Evolutionary conservation across 2,797 vertebrate species (phyloP).

Genomic region (Esox lucius): DNA sequence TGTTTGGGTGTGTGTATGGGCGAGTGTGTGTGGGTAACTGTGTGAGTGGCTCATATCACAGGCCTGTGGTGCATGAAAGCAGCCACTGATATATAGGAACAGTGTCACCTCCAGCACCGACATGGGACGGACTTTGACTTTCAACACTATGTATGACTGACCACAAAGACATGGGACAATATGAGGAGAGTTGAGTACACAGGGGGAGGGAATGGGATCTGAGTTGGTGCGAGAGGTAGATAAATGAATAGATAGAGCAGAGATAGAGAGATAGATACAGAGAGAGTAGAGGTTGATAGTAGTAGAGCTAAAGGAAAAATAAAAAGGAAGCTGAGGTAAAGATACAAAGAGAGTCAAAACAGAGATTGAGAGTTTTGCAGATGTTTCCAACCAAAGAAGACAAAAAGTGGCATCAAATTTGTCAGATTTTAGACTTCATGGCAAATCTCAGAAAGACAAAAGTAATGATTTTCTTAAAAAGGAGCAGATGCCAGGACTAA

Average conservation of each 20-base stretch:
- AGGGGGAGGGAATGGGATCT: background rate
- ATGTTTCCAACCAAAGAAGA: too few species aligned
- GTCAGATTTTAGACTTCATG: too few species aligned
- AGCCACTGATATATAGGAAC: background rate
- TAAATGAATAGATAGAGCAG: background rate
- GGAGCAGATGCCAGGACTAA: too few species aligned
- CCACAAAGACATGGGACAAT: background rate
- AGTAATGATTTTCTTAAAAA: too few species aligned
- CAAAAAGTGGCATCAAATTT: too few species aligned
- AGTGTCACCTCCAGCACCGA: background rate
- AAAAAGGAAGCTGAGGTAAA: too few species aligned
- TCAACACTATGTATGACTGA: background rate
- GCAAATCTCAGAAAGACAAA: too few species aligned
- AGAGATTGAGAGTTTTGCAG: background rate
- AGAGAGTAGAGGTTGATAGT: too few species aligned
- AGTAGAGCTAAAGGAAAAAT: too few species aligned
- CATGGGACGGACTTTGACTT: background rate
- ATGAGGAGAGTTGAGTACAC: background rate
- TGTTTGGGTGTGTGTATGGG: too few species aligned
- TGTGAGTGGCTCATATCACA: background rate
- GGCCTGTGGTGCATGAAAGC: background rate
- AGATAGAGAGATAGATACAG: background rate
- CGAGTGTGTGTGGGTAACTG: too few species aligned
- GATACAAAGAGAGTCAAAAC: background rate
- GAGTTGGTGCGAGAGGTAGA: background rate